Percentiles rank a stretch among this genome's conserved stretches.
Conservation (phyloP, 1,140 invertebrate species). For the Maniola jurtina region DNA sequence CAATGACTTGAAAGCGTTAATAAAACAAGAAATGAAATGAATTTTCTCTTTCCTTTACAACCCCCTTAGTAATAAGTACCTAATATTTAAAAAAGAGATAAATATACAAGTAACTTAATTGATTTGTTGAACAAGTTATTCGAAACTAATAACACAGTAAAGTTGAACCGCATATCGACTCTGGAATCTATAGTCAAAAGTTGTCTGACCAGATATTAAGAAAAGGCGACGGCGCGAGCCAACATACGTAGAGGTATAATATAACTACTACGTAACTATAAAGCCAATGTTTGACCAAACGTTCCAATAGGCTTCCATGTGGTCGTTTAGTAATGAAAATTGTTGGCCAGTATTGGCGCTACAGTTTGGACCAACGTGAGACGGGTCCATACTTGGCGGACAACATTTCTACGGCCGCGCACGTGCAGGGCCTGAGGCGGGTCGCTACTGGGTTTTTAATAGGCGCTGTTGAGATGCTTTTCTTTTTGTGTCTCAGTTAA, state of each 20-base stretch:
- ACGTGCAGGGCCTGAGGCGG: constrained; percentile 61
- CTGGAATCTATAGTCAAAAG: constrained; percentile 51
- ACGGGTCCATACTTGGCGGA: constrained; percentile 37
- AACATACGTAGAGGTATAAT: constrained; percentile 21
- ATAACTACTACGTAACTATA: constrained; percentile 11
- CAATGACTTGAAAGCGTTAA: constrained; percentile 40
- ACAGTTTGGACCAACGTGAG: constrained; percentile 36
- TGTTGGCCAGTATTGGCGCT: constrained; percentile 2
- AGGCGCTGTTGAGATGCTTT: constrained; percentile 47
- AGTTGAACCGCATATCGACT: constrained; percentile 29
- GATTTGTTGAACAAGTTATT: constrained; percentile 20
- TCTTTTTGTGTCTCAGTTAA: constrained; percentile 38
- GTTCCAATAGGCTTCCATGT: neutral
- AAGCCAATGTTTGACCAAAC: constrained; percentile 18
- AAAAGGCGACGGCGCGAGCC: constrained; percentile 39
- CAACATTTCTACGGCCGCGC: constrained; percentile 49
- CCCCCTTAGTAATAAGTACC: constrained; percentile 18
- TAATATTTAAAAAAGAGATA: neutral
- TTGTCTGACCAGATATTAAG: constrained; percentile 54
- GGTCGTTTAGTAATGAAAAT: neutral
- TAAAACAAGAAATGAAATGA: constrained; percentile 45
- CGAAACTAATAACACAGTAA: constrained; percentile 26
- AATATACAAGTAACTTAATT: constrained; percentile 19
- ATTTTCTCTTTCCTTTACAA: constrained; percentile 51
- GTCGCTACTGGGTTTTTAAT: constrained; percentile 68